Base-by-base conservation (phyloP, 1,140 invertebrate species). In the Euschistus heros region DNA sequence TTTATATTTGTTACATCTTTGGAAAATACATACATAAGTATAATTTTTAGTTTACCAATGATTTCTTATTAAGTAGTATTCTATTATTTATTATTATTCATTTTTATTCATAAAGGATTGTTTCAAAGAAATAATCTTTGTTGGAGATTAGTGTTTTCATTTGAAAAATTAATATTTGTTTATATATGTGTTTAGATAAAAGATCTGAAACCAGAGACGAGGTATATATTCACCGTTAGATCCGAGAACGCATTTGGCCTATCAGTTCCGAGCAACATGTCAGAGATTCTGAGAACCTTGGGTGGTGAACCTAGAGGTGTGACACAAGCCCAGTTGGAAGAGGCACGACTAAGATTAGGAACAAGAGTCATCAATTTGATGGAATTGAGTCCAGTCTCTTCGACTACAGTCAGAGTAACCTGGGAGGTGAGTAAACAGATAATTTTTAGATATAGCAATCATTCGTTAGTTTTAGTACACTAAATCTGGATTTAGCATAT, bases 171-270 rank as follows among this genome's bases (percentile, higher is more conserved):
- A 60, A 10, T 60, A 10, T 27, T 60, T 60, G 7, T 37, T 10
- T 37, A 10, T 37, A 37, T 37, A 13, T 37, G 1, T 37, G 33
- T 37, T 62, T 66, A 82, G 77, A 80, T 86, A 27, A 78, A 76
- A 13, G 84, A 85, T 71, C 78, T 93, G 59, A 86, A 84, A 65
- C 86, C 86, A 8, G 88, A 88, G 69, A 90, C 87, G n/a, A 83
- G 83, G 13, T 95, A 95, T 75, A 80, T 92, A 27, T 95, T 96
- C 72, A 77, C 93, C 14, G 85, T 96, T 13, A 80, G 92, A 63
- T 90, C 91, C 0, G 87, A 91, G 75, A 95, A 94, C 73, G 82
- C 82, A 30, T 86, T 92, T 72, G 92, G 92, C 15, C 75, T 86
- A 24, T 87, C 85, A 0, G 76, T 84, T 30, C 85, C 84, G 10